phyloP scores from a whole-genome alignment of 2,888 invertebrate genomes.

The Sceliomorpha sp. region DNA sequence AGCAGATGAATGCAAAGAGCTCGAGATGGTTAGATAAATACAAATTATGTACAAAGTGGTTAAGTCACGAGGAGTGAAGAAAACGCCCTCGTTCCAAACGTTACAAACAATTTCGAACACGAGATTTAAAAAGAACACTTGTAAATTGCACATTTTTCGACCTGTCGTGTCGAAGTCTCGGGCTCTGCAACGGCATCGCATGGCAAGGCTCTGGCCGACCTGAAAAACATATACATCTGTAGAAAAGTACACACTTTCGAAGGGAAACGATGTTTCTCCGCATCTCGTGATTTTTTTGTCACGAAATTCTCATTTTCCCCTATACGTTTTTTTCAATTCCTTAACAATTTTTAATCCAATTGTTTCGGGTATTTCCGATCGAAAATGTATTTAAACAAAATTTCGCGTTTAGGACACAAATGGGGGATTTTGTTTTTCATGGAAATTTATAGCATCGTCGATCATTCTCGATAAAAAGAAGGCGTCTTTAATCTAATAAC shows the following conservation, averaged over 20 bases:
- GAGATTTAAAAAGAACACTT: conserved; percentile 54
- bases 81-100: conserved; percentile 45
- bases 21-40: conserved; percentile 63
- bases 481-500: background rate
- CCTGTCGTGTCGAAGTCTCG: conserved; percentile 91
- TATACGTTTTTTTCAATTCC: too few species aligned
- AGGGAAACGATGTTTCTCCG: conserved; percentile 1
- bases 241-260: conserved; percentile 60
- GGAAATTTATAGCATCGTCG: too few species aligned
- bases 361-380: too few species aligned
- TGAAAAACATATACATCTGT: conserved; percentile 71
- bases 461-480: too few species aligned
- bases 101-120: conserved; percentile 58
- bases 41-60: conserved; percentile 51
- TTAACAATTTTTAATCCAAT: too few species aligned
- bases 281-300: too few species aligned
- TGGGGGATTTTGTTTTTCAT: too few species aligned
- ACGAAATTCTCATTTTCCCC: too few species aligned
- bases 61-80: conserved; percentile 46
- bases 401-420: too few species aligned
- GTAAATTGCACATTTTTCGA: conserved; percentile 79
- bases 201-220: conserved; percentile 78
- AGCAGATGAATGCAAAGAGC: conserved; percentile 75
- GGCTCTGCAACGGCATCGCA: conserved; percentile 81
- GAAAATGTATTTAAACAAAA: too few species aligned